Evolutionary conservation across 2,113 vertebrate genomes (phyloP).

Genomic region (Neolamprologus modestus): DNA sequence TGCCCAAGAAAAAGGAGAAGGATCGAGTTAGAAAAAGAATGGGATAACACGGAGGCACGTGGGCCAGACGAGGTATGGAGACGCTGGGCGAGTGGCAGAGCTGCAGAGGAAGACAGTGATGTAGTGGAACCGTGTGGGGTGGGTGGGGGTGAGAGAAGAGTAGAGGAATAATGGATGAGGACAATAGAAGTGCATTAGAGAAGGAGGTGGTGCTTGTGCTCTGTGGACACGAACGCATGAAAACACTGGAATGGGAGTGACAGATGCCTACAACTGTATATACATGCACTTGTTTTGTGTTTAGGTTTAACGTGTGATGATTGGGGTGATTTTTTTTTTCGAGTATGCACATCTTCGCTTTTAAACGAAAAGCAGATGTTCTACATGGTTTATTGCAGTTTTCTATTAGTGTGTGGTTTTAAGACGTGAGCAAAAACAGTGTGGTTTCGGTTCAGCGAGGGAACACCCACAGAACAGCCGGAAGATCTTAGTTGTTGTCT

Average conservation of each 20-base stretch:
- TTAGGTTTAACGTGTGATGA: not conserved
- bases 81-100: conserved; percentile 51
- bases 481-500: not conserved
- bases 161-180: conserved; percentile 72
- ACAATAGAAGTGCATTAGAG: conserved; percentile 76
- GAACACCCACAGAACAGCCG: not conserved
- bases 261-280: not conserved
- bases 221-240: not conserved
- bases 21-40: too few relatives aligned
- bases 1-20: conserved; percentile 21
- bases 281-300: conserved; percentile 8
- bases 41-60: conserved; percentile 17
- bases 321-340: not conserved
- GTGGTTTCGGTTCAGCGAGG: not conserved
- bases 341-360: not conserved
- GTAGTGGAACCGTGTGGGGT: conserved; percentile 51
- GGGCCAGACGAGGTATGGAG: conserved; percentile 53
- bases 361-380: not conserved
- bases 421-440: not conserved
- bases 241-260: not conserved
- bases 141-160: conserved; percentile 10
- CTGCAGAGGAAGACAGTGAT: conserved; percentile 60
- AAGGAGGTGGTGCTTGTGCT: conserved; percentile 12
- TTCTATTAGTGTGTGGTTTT: not conserved
- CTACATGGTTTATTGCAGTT: not conserved